Base-by-base conservation (phyloP, 2,888 invertebrate genomes). In the Orgyia antiqua region DNA sequence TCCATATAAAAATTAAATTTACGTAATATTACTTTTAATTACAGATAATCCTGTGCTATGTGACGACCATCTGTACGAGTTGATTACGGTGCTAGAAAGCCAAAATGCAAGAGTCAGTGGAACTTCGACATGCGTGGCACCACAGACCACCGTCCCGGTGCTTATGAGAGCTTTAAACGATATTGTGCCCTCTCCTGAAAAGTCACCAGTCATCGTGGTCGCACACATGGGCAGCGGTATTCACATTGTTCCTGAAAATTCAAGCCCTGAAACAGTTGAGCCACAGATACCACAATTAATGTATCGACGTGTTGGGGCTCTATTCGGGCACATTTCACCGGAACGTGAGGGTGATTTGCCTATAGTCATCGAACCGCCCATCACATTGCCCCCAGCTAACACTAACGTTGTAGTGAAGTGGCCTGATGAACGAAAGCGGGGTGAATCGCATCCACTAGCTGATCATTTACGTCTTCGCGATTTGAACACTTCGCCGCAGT, bases 1-100 rank as follows among this genome's bases (percentile, higher is more conserved):
- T n/a, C n/a, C n/a, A n/a, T n/a, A n/a, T n/a, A n/a, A n/a, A n/a
- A n/a, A n/a, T n/a, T n/a, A n/a, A n/a, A n/a, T n/a, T n/a, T n/a
- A n/a, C n/a, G n/a, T n/a, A n/a, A n/a, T 15, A 15, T 15, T 15
- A 4, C 4, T 15, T 45, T 48, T 11, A 18, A 19, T 88, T 87
- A 1, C 87, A 94, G 94, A 93, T 66, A 94, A 94, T 76, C 94
- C 94, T 28, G 92, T 94, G 35, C 76, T 94, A 45, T 94, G 94
- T 67, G 92, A 93, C 64, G 91, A 92, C 32, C 89, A 89, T 6
- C 73, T 93, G 34, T 91, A 90, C 44, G 93, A 93, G 69, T 82
- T 94, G 45, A 89, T 90, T 45, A 89, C 90, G 0, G 87, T 90
- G 33, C 87, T 94, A 78, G 91, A 92, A 60, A 90, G 88, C 17